Percentiles rank a stretch among this genome's conserved stretches.
phyloP scores from a whole-genome alignment of 2,888 invertebrate species.

The Erebia epiphron region DNA sequence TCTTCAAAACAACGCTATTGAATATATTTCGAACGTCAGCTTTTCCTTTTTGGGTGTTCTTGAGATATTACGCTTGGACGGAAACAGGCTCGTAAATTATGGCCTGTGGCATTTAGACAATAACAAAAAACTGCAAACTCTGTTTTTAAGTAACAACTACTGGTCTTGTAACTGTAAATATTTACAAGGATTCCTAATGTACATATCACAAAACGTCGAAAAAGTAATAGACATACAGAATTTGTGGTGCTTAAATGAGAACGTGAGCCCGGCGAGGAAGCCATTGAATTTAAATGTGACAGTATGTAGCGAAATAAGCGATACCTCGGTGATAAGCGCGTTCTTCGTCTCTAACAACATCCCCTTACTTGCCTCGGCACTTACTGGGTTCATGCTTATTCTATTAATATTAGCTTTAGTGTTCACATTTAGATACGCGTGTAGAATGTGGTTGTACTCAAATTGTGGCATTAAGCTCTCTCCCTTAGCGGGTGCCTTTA shows the following conservation, averaged over 20 bases:
- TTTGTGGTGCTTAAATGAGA: conserved; percentile 90
- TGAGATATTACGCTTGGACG: conserved; percentile 91
- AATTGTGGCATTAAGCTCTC: conserved; percentile 93
- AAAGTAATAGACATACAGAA: conserved; percentile 89
- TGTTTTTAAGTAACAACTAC: conserved; percentile 90
- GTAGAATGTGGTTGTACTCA: conserved; percentile 94
- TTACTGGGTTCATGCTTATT: conserved; percentile 90
- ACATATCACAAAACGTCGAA: conserved; percentile 90
- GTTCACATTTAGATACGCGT: conserved; percentile 93
- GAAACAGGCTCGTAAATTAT: conserved; percentile 91
- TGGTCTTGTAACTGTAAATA: conserved; percentile 97
- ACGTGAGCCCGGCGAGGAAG: conserved; percentile 86
- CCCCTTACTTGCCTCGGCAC: conserved; percentile 90
- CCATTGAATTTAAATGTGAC: conserved; percentile 92
- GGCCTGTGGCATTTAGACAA: conserved; percentile 90
- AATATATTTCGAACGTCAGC: conserved; percentile 90
- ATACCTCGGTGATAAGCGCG: conserved; percentile 90
- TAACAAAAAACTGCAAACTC: conserved; percentile 87
- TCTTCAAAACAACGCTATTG: conserved; percentile 92
- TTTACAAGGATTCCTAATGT: conserved; percentile 90
- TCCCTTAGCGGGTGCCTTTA: conserved; percentile 86
- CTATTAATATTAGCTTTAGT: conserved; percentile 90
- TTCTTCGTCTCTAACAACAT: conserved; percentile 92
- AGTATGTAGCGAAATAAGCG: conserved; percentile 92
- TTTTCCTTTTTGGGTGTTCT: conserved; percentile 90